Percentiles rank a stretch among this genome's conserved stretches.
Evolutionary conservation across 2,888 invertebrate genomes (phyloP).

Genomic region (Melanotus villosus): DNA sequence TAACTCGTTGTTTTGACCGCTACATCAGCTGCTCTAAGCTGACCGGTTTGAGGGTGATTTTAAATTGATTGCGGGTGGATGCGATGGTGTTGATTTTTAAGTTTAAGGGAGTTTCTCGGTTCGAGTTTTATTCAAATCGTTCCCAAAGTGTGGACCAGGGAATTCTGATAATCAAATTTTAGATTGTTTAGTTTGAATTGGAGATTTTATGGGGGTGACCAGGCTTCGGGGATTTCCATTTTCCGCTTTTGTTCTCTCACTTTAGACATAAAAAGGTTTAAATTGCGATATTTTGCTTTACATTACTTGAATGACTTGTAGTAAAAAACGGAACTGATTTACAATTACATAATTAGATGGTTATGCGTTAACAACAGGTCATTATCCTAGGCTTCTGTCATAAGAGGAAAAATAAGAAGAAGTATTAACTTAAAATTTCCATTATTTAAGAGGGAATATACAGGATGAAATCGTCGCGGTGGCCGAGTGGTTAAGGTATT

Average conservation of each 20-base stretch:
- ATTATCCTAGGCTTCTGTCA: too few species aligned
- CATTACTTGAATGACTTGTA: too few species aligned
- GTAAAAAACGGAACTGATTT: too few species aligned
- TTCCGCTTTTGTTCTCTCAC: constrained; percentile 5
- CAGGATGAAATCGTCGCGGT: too few species aligned
- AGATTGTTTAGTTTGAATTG: constrained; percentile 49
- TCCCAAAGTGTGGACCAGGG: constrained; percentile 50
- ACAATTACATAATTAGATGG: too few species aligned
- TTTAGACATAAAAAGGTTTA: neutral
- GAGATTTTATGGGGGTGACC: constrained; percentile 40
- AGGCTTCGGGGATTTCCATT: constrained; percentile 7
- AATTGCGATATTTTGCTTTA: neutral
- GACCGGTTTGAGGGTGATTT: constrained; percentile 56
- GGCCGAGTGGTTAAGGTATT: too few species aligned
- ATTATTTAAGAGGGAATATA: too few species aligned
- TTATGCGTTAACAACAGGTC: too few species aligned
- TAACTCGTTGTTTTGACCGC: constrained; percentile 59
- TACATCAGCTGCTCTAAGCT: constrained; percentile 53
- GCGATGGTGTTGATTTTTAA: constrained; percentile 40
- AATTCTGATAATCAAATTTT: constrained; percentile 51
- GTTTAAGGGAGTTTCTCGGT: constrained; percentile 36
- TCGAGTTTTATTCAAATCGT: constrained; percentile 52
- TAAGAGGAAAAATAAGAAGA: too few species aligned
- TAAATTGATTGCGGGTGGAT: constrained; percentile 56
- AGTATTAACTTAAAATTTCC: too few species aligned